Evolutionary conservation across 2,113 vertebrate species (phyloP), one percentile per base, ranked within the genome.

Genomic region (Prinia subflava): DNA sequence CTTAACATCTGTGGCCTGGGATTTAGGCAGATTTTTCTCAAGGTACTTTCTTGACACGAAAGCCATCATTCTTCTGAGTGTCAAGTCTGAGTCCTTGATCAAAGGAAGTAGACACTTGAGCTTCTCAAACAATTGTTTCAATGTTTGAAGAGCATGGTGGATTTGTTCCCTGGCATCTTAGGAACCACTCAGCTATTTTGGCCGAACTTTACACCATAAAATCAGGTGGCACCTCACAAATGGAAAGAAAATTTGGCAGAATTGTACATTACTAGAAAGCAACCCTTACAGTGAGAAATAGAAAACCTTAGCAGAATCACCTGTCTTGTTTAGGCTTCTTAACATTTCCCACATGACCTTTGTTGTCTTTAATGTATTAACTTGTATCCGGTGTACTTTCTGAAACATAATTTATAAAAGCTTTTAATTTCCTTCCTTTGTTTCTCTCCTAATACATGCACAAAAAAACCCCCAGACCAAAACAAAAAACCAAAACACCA

Each of bases 341-440:
- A 71, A 76, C 75, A 76, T 56, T 96, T 90, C 63, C 85, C 50
- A 62, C 80, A 88, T 20, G 64, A 83, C 25, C 20, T 81, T 31
- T 53, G 49, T 50, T 87, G 62, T 89, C 49, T 82, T 85, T 83
- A 89, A 94, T 37, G 33, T n/a, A 78, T 78, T 71, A 87, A 84
- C 65, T 92, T 90, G 79, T 81, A 83, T 90, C 92, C 65, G 14
- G 60, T 93, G 90, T 94, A 96, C 85, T 94, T 90, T 95, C 83
- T 78, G 85, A 93, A 92, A 78, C 37, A 83, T 83, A 83, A 93
- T 94, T 96, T 90, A 92, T 71, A 92, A 68, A 81, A 70, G 56
- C 52, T 77, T 71, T 55, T 77, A 94, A 94, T 74, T 95, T 95
- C 92, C 93, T 96, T 88, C 82, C 71, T 94, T 92, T 87, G 87